Percentiles rank a stretch among this genome's conserved stretches.
Evolutionary conservation across 2,888 invertebrate species (phyloP).

Genomic region (Melieria crassipennis): DNA sequence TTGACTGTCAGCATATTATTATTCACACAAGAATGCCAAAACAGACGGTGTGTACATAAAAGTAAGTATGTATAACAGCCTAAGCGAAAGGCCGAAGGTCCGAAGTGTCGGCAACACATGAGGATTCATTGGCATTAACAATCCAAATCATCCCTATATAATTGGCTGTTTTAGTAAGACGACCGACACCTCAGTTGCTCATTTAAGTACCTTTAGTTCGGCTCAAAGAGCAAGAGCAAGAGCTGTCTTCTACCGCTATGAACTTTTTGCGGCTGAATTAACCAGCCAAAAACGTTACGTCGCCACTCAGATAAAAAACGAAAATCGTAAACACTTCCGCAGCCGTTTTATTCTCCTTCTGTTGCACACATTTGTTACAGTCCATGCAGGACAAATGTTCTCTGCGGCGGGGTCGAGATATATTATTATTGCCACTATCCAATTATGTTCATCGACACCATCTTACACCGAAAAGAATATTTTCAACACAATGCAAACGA

Average conservation of each 20-base stretch:
- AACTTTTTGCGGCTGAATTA: slow-evolving; percentile 51
- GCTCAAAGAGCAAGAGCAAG: slow-evolving; percentile 49
- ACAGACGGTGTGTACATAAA: no score
- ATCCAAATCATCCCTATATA: slow-evolving; percentile 52
- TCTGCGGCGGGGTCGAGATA: slow-evolving; percentile 27
- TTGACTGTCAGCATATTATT: no score
- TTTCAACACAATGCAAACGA: slow-evolving; percentile 26
- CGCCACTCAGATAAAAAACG: slow-evolving; percentile 47
- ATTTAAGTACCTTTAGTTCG: slow-evolving; percentile 41
- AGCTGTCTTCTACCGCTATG: slow-evolving; percentile 22
- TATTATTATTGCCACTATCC: slow-evolving; percentile 38
- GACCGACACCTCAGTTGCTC: slow-evolving; percentile 52
- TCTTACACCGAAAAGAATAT: slow-evolving; percentile 33
- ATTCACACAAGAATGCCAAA: no score
- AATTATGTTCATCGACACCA: slow-evolving; percentile 39
- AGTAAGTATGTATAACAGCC: no score
- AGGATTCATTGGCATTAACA: slow-evolving; percentile 37
- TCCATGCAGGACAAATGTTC: not conserved
- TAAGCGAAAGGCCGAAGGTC: no score
- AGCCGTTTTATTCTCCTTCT: not conserved
- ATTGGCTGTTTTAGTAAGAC: slow-evolving; percentile 55
- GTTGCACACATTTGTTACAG: not conserved
- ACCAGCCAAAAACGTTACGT: slow-evolving; percentile 54
- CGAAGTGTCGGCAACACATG: no score
- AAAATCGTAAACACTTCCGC: slow-evolving; percentile 39